Conservation (phyloP, 2,113 vertebrate species). For the Corynorhinus townsendii region DNA sequence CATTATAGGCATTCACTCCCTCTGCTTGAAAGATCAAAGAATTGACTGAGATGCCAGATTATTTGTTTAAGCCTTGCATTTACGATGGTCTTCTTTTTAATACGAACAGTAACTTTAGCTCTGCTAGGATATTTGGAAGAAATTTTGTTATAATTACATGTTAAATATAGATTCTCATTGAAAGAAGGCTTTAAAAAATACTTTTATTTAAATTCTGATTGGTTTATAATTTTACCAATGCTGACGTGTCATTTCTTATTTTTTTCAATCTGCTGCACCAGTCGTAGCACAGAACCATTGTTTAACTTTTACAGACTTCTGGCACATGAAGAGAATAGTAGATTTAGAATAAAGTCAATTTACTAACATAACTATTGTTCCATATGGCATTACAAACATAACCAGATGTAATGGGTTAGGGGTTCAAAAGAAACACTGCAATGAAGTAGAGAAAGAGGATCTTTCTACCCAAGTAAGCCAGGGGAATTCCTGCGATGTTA, state of each 20-base stretch:
- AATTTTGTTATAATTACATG: neutral
- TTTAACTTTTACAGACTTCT: neutral
- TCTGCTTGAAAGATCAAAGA: neutral
- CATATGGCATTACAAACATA: neutral
- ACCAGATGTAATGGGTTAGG: neutral
- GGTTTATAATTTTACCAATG: neutral
- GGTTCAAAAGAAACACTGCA: neutral
- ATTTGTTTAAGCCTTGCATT: neutral
- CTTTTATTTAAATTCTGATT: slow-evolving; percentile 6
- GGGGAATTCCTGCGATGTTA: neutral
- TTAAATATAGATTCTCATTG: slow-evolving; percentile 17
- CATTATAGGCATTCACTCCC: neutral
- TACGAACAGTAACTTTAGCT: neutral
- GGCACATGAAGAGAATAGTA: neutral
- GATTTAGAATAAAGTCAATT: neutral
- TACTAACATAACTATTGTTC: neutral
- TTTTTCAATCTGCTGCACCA: neutral
- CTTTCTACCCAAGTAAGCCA: neutral
- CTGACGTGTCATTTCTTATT: neutral
- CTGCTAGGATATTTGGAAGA: neutral
- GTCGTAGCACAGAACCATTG: neutral
- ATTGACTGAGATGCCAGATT: neutral
- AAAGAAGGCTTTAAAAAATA: neutral
- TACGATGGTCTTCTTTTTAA: neutral
- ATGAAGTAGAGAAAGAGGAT: neutral